A percentile compares a stretch with the other conserved stretches of the same genome.
phyloP scores from a whole-genome alignment of 2,797 vertebrate species.

The Leptodactylus fallax region DNA sequence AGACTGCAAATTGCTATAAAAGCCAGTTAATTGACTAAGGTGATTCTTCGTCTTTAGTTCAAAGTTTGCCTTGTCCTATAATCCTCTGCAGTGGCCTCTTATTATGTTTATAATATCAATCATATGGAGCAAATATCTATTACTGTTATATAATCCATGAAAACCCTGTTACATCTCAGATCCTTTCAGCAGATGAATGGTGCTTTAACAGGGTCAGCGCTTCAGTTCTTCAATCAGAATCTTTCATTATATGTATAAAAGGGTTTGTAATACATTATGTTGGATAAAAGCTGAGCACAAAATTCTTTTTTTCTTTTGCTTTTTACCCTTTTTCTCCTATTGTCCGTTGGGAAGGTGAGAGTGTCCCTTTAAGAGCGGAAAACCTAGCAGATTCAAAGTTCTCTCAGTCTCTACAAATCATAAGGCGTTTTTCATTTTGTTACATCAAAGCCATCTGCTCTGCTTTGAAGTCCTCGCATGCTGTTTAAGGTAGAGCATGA shows the following conservation, averaged over 20 bases:
- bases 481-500: constrained; percentile 99
- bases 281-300: constrained; percentile 18
- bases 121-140: constrained; percentile 15
- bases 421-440: constrained; percentile 93
- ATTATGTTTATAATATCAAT: constrained; percentile 33
- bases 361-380: constrained; percentile 71
- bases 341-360: constrained; percentile 66
- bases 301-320: background rate
- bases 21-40: constrained; percentile 14
- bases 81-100: background rate
- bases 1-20: constrained; percentile 1
- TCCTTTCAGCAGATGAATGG: constrained; percentile 31
- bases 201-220: constrained; percentile 4
- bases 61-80: constrained; percentile 12
- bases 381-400: constrained; percentile 86
- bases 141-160: background rate
- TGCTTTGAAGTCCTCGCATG: constrained; percentile 96
- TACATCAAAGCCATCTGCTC: constrained; percentile 90
- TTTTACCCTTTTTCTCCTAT: constrained; percentile 53
- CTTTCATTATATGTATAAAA: constrained; percentile 31
- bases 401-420: constrained; percentile 92
- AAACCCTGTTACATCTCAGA: constrained; percentile 15
- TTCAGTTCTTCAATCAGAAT: constrained; percentile 11
- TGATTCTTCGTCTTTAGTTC: constrained; percentile 2
- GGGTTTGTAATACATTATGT: constrained; percentile 38